Evolutionary conservation across 2,888 invertebrate genomes (phyloP), one percentile per base, ranked within the genome.

Genomic region (Eilema caniola): DNA sequence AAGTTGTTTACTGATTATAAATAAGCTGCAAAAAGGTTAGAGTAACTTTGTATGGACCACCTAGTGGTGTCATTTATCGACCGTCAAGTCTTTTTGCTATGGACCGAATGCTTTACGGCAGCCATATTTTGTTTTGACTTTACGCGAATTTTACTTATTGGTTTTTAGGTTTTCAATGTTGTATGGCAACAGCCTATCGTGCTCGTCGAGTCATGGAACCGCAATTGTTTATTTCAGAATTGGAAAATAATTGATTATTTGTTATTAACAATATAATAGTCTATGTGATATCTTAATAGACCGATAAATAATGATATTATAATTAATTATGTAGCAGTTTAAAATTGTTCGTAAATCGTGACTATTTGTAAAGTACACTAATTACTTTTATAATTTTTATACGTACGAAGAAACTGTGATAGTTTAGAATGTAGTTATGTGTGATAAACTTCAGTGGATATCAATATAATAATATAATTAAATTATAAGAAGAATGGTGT

Each of bases 401-500:
- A 90, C 86, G 86, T 82, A 83, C 72, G 73, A 82, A 87, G 85
- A 86, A 92, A 88, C 94, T 94, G 94, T 94, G 94, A 94, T 94
- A 94, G 94, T 85, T 86, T 94, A 93, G 91, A 87, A 83, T 77
- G 84, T 87, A 90, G 87, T 84, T 77, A 85, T 76, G 80, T 85
- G 85, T 80, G 80, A 84, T 81, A 76, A 82, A 83, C 70, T 79
- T 83, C 78, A 82, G 75, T 74, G 80, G 74, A 82, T 73, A 75
- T 75, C 76, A 75, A 57, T 33, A 33, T n/a, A 74, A 69, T 66
- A 79, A 82, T 82, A 41, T 78, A 82, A 85, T 80, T 83, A 86
- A 81, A 85, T 77, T 77, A 78, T 75, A 73, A 70, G 69, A 70
- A 71, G 33, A 61, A 12, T 14, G 23, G 4, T 3, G 11, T 37